A percentile compares a stretch with the other conserved stretches of the same genome.
These are phyloP conservation scores for Colletes collaris DNA, from an alignment of 2,888 invertebrate species.

Conservation along the genomic window DNA sequence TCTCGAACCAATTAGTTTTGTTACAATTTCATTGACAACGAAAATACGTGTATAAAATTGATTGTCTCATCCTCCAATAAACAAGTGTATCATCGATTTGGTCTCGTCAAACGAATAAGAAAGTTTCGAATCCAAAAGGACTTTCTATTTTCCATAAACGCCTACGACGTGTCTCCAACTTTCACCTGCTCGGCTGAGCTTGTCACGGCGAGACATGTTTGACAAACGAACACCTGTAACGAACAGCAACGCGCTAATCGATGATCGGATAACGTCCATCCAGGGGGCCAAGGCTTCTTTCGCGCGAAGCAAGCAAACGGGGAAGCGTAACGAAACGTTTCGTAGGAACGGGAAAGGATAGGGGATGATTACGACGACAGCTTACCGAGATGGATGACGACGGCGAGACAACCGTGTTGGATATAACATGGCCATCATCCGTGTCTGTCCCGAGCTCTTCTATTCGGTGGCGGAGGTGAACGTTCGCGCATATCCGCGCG, in stretches of 20 bases:
- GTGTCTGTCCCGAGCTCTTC: constrained; percentile 8
- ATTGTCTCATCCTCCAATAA: too few species aligned
- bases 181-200: too few species aligned
- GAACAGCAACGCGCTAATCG: constrained; percentile 41
- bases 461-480: constrained; percentile 27
- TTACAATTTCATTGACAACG: too few species aligned
- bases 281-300: constrained; percentile 40
- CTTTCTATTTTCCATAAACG: too few species aligned
- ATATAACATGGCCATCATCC: constrained; percentile 13
- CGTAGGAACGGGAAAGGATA: constrained; percentile 30
- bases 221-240: constrained; percentile 39
- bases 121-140: too few species aligned
- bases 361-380: constrained; percentile 47
- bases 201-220: constrained; percentile 2
- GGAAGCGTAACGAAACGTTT: constrained; percentile 62
- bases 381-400: constrained; percentile 26
- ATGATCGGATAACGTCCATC: constrained; percentile 48
- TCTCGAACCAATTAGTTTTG: too few species aligned
- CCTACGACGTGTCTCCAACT: background rate
- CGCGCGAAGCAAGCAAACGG: constrained; percentile 32
- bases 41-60: too few species aligned
- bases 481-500: constrained; percentile 30
- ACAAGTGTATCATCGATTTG: too few species aligned
- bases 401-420: constrained; percentile 35
- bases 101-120: too few species aligned